Percentiles rank a stretch among this genome's conserved stretches.
These are phyloP conservation scores for Synergus gifuensis DNA, from an alignment of 2,888 invertebrate species.

Conservation along the genomic window DNA sequence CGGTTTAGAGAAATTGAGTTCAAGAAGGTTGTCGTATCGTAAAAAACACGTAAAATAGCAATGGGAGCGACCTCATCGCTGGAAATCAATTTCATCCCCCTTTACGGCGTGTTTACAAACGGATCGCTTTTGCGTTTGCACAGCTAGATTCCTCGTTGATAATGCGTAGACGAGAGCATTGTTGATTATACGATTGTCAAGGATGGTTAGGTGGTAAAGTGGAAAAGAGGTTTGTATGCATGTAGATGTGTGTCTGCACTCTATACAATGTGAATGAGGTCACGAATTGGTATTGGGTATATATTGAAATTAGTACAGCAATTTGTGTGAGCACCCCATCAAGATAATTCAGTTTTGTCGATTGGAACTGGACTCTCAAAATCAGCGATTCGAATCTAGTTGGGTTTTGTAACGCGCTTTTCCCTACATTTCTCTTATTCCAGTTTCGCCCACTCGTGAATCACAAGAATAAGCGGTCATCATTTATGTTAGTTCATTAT, in stretches of 20 bases:
- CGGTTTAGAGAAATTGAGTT: not conserved
- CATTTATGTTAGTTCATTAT: slow-evolving; percentile 1
- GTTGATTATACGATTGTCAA: slow-evolving; percentile 23
- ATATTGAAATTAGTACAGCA: slow-evolving; percentile 56
- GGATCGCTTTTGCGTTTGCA: slow-evolving; percentile 10
- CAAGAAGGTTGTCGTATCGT: slow-evolving; percentile 28
- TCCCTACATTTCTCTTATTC: not conserved
- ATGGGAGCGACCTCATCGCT: slow-evolving; percentile 3
- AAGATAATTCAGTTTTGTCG: slow-evolving; percentile 61
- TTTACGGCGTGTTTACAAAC: slow-evolving; percentile 25
- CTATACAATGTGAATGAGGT: not conserved
- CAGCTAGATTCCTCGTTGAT: not conserved
- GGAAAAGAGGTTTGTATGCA: not conserved
- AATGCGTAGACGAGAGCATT: not conserved
- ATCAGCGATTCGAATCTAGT: not conserved
- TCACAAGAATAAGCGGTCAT: not conserved
- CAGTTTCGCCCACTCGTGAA: not conserved
- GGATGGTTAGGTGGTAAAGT: not conserved
- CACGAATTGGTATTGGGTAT: not conserved
- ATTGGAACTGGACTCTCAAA: slow-evolving; percentile 52
- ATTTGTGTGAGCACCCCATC: slow-evolving; percentile 57
- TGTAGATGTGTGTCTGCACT: not conserved
- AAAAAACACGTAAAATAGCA: slow-evolving; percentile 27
- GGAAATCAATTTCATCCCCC: slow-evolving; percentile 22
- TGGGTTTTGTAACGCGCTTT: not conserved